Percentiles rank a stretch among this genome's conserved stretches.
Evolutionary conservation across 2,113 vertebrate genomes (phyloP).

Genomic region (Ptilorrhoa leucosticta): DNA sequence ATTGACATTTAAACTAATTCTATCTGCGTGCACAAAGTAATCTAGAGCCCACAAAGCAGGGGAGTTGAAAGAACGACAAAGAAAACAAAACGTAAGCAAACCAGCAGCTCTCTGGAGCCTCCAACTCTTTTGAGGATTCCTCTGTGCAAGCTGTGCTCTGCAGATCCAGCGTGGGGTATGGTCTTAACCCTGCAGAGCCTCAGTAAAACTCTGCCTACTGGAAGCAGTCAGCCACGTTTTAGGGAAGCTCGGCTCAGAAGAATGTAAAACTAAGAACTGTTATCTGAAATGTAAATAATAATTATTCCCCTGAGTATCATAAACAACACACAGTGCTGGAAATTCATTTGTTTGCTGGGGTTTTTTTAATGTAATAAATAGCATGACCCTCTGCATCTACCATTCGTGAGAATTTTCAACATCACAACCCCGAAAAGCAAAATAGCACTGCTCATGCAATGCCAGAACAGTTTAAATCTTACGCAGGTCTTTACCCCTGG

Average conservation of each 20-base stretch:
- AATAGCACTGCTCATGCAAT: background rate
- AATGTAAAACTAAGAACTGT: background rate
- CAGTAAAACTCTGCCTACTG: background rate
- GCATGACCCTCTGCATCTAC: background rate
- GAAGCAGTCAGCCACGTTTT: background rate
- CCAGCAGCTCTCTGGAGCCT: background rate
- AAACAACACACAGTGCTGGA: background rate
- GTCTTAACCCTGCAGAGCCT: background rate
- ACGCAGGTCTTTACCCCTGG: background rate
- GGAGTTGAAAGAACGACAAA: background rate
- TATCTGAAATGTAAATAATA: background rate
- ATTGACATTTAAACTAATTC: background rate
- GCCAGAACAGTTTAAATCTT: background rate
- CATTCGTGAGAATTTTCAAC: background rate
- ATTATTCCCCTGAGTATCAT: background rate
- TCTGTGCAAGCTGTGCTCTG: background rate
- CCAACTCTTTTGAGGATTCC: background rate
- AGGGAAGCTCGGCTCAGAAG: background rate
- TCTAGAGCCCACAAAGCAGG: background rate
- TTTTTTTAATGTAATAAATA: background rate
- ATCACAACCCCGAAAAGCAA: background rate
- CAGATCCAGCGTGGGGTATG: accelerated
- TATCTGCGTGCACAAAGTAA: background rate
- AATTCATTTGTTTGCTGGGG: background rate
- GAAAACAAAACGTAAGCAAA: background rate